Evolutionary conservation across 2,797 vertebrate genomes (phyloP).

Genomic region (Brotogeris chrysoptera): DNA sequence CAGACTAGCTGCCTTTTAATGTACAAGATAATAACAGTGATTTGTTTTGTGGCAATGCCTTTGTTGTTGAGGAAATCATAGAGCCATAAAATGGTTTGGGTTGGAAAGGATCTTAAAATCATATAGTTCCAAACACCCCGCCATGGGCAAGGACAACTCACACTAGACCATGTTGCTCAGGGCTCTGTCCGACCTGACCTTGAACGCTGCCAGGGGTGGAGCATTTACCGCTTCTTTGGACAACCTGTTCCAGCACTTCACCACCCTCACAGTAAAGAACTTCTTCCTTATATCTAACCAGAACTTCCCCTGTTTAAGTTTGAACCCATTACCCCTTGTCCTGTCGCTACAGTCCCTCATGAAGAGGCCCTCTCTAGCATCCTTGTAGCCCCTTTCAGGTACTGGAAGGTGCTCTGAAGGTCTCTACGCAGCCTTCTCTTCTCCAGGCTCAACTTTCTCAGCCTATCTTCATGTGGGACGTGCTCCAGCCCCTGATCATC

Average conservation of each 20-base stretch:
- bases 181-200: background rate
- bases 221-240: background rate
- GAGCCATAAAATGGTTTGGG: background rate
- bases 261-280: background rate
- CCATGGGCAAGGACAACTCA: background rate
- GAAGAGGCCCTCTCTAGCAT: background rate
- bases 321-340: no score
- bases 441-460: background rate
- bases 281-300: background rate
- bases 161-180: background rate
- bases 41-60: background rate
- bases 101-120: background rate
- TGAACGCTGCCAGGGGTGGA: background rate
- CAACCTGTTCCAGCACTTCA: background rate
- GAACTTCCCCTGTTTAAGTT: background rate
- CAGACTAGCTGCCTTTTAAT: background rate
- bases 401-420: no score
- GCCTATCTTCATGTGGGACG: background rate
- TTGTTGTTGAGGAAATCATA: background rate
- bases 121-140: background rate
- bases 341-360: background rate
- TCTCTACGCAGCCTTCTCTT: no score
- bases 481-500: background rate
- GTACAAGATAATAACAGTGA: background rate
- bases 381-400: no score